Percentiles rank a stretch among this genome's conserved stretches.
phyloP scores from a whole-genome alignment of 2,888 invertebrate genomes.

The Vannuccia rotundouncinata region DNA sequence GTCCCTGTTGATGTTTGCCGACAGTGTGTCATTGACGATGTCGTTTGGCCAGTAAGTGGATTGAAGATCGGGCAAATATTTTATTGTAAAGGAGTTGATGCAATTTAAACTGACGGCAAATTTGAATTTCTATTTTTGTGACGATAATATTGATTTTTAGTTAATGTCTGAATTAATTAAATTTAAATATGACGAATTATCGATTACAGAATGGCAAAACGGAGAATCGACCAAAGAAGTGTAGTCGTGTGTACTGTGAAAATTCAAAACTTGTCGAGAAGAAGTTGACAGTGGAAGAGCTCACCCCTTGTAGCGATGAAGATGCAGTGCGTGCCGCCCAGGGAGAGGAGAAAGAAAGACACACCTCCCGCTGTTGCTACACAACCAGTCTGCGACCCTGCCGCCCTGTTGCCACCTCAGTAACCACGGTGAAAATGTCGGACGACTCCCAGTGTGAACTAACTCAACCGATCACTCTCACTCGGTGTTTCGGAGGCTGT shows the following conservation, averaged over 20 bases:
- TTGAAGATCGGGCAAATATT: not conserved
- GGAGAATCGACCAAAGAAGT: not conserved
- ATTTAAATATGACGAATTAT: too few species aligned
- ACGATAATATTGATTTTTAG: not conserved
- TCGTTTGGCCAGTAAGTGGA: constrained; percentile 28
- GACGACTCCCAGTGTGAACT: not conserved
- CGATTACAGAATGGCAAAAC: not conserved
- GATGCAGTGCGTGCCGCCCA: not conserved
- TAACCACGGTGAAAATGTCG: not conserved
- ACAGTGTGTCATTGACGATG: constrained; percentile 15
- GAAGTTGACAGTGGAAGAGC: not conserved
- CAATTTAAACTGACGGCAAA: constrained; percentile 1
- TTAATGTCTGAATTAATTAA: too few species aligned
- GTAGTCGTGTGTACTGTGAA: not conserved
- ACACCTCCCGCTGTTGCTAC: constrained; percentile 21
- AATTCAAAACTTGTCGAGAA: not conserved
- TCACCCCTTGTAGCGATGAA: not conserved
- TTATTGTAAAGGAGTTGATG: not conserved
- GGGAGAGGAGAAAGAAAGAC: not conserved
- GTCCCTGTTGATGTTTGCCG: constrained; percentile 25
- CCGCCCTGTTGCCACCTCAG: not conserved
- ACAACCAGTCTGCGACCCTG: not conserved
- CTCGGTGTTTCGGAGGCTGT: constrained; percentile 22
- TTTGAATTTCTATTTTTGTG: not conserved
- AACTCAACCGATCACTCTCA: not conserved